Conservation (phyloP, 2,113 vertebrate species). For the Crotalus helleri region DNA sequence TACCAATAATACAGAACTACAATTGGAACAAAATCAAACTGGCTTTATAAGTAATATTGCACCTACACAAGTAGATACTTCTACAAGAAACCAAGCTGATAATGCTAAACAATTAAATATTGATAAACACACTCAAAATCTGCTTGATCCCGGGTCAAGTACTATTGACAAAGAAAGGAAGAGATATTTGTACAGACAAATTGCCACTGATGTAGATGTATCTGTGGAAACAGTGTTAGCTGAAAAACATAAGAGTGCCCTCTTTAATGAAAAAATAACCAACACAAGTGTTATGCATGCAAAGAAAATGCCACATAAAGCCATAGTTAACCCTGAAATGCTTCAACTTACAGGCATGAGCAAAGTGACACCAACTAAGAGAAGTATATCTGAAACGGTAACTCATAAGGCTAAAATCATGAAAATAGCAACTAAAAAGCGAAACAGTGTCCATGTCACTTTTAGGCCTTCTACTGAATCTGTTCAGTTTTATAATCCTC, state of each 20-base stretch:
- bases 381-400: conserved; percentile 78
- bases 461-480: conserved; percentile 96
- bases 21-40: conserved; percentile 67
- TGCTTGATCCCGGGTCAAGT: conserved; percentile 58
- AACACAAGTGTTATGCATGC: conserved; percentile 61
- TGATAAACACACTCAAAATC: conserved; percentile 56
- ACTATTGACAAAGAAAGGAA: conserved; percentile 70
- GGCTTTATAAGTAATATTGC: conserved; percentile 66
- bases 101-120: conserved; percentile 63
- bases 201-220: conserved; percentile 71
- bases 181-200: conserved; percentile 72
- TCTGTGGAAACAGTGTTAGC: conserved; percentile 62
- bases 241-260: conserved; percentile 65
- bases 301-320: conserved; percentile 74
- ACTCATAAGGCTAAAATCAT: conserved; percentile 78
- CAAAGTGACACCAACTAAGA: conserved; percentile 77
- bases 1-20: conserved; percentile 58
- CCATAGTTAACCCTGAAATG: conserved; percentile 66
- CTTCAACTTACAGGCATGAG: conserved; percentile 64
- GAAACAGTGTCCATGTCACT: conserved; percentile 88
- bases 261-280: conserved; percentile 68
- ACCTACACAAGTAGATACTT: conserved; percentile 65
- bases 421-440: conserved; percentile 79
- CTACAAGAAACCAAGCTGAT: conserved; percentile 65
- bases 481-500: conserved; percentile 93